Evolutionary conservation across 2,797 vertebrate genomes (phyloP).

Genomic region (Poecilia picta): DNA sequence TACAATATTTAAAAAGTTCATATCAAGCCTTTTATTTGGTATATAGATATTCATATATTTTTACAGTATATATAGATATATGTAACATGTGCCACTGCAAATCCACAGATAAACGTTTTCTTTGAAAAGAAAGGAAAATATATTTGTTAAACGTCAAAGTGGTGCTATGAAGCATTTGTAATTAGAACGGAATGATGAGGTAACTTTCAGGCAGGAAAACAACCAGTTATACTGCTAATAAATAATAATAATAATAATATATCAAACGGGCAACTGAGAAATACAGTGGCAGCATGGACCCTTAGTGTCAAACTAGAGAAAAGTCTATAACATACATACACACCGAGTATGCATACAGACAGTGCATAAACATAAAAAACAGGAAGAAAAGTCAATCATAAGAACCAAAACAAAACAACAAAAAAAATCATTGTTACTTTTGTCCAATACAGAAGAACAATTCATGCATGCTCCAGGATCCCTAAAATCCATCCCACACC

Average conservation of each 20-base stretch:
- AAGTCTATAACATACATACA: constrained; percentile 56
- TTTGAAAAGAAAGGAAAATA: constrained; percentile 67
- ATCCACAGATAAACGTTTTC: constrained; percentile 84
- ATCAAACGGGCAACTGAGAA: constrained; percentile 57
- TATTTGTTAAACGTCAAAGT: constrained; percentile 72
- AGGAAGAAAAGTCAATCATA: constrained; percentile 57
- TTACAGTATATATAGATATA: constrained; percentile 78
- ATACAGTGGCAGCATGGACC: constrained; percentile 76
- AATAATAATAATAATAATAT: constrained; percentile 36
- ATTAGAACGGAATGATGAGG: constrained; percentile 87
- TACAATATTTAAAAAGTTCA: constrained; percentile 87
- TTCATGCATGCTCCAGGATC: constrained; percentile 61
- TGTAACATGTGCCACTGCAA: constrained; percentile 92
- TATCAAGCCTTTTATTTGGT: constrained; percentile 99
- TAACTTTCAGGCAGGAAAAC: constrained; percentile 83
- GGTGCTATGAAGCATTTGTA: constrained; percentile 77
- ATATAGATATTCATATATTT: constrained; percentile 80
- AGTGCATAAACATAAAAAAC: constrained; percentile 69
- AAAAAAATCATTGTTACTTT: constrained; percentile 42
- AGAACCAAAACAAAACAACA: constrained; percentile 41
- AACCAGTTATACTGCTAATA: constrained; percentile 55
- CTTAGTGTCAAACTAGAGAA: constrained; percentile 75
- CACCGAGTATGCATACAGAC: constrained; percentile 60
- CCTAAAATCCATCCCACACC: constrained; percentile 24
- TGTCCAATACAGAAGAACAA: constrained; percentile 61